phyloP scores from a whole-genome alignment of 2,797 vertebrate species.

The Cuculus canorus region DNA sequence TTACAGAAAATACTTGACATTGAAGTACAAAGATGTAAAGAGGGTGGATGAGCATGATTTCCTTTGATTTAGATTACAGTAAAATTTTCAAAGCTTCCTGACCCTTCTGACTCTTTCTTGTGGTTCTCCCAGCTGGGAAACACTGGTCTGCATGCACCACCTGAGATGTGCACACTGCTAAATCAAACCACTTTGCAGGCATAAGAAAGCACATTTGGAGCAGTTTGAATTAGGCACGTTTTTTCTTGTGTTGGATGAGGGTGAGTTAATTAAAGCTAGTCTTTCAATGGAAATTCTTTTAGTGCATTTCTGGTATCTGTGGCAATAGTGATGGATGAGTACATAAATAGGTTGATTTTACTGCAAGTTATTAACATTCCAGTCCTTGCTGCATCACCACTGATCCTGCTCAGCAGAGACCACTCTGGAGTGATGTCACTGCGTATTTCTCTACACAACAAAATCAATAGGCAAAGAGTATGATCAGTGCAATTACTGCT shows the following conservation, averaged over 20 bases:
- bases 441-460: neutral
- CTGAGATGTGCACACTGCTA: neutral
- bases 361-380: neutral
- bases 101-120: neutral
- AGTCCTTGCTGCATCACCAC: neutral
- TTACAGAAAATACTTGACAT: slow-evolving; percentile 34
- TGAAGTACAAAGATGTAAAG: neutral
- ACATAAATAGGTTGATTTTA: neutral
- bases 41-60: neutral
- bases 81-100: slow-evolving; percentile 22
- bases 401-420: neutral
- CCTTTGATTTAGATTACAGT: slow-evolving; percentile 42
- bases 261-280: neutral
- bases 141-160: neutral
- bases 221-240: neutral
- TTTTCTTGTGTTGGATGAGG: neutral
- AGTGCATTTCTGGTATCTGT: neutral
- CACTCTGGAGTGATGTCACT: neutral
- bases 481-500: neutral
- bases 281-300: neutral
- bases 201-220: neutral
- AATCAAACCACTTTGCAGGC: neutral
- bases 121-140: neutral
- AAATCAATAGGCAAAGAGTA: neutral
- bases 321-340: slow-evolving; percentile 9